Base-by-base conservation (phyloP, 2,113 vertebrate species). In the Rana temporaria region DNA sequence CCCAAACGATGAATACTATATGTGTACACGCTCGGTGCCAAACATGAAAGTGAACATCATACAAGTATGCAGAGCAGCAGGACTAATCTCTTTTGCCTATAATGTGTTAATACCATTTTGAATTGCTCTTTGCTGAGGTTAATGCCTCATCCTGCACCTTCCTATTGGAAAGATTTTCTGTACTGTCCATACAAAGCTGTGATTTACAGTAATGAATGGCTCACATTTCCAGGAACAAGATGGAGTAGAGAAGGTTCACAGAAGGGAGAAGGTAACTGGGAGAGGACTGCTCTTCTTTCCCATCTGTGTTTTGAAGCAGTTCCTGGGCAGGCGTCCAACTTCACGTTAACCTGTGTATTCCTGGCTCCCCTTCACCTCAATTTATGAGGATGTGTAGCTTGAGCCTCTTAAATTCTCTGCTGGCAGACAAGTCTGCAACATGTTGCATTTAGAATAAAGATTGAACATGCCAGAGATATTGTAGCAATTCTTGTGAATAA, bases 171-270 rank as follows among this genome's bases (percentile, higher is more conserved):
- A 66, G 8, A 56, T 82, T 66, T 34, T 76, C n/a, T 60, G 26
- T 32, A 30, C 6, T 16, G 18, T 30, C 63, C 48, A 57, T 5
- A 52, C 2, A 15, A 68, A 48, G 19, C 64, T 24, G 6, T 83
- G 71, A 83, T 75, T 83, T 83, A 83, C 81, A 62, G 64, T 83
- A 83, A 83, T 83, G 42, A 76, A 76, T 68, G 81, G 20, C 71
- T 75, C 81, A 76, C 34, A 52, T 68, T 83, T 76, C 81, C 81
- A 67, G 81, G 71, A 83, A 76, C 20, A 68, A 75, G 67, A 67
- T 83, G 22, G 75, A 68, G 63, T 52, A 76, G 81, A 34, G 63
- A 83, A 22, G 53, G 72, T 75, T 83, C 71, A 83, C 60, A 30
- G 71, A 83, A 34, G 34, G 56, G 70, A 76, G 72, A 60, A 83